Evolutionary conservation across 1,140 invertebrate genomes (phyloP).

Genomic region (Chelonus insularis): DNA sequence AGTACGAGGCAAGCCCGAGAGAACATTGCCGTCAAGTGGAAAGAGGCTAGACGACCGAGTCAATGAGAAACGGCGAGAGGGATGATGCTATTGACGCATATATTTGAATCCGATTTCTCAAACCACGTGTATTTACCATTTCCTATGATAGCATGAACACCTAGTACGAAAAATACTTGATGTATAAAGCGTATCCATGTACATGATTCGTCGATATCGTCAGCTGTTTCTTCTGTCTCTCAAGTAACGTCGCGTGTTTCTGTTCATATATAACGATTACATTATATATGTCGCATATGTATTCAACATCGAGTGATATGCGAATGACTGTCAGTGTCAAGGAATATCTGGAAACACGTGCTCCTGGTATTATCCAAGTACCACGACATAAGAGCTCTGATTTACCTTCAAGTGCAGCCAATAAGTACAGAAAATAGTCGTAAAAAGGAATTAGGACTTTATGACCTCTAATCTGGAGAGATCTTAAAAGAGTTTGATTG

Average conservation of each 20-base stretch:
- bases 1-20: conserved; percentile 24
- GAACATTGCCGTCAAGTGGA: neutral
- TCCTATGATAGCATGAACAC: neutral
- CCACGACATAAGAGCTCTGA: too few relatives aligned
- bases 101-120: conserved; percentile 1
- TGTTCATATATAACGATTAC: neutral
- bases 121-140: conserved; percentile 14
- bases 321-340: conserved; percentile 3
- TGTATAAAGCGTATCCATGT: too few relatives aligned
- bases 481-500: too few relatives aligned
- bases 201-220: conserved; percentile 43
- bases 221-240: conserved; percentile 44
- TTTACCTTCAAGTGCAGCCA: too few relatives aligned
- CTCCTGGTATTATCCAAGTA: neutral
- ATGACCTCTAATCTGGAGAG: too few relatives aligned
- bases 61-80: neutral
- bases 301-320: neutral
- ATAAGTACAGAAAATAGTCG: neutral
- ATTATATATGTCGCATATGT: neutral
- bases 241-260: conserved; percentile 16
- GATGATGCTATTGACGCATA: conserved; percentile 5
- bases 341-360: neutral
- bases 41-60: conserved; percentile 10
- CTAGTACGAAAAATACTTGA: neutral
- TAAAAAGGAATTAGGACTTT: neutral